Percentiles rank a stretch among this genome's conserved stretches.
phyloP scores from a whole-genome alignment of 2,113 vertebrate genomes.

The pig (Sus scrofa) region DNA sequence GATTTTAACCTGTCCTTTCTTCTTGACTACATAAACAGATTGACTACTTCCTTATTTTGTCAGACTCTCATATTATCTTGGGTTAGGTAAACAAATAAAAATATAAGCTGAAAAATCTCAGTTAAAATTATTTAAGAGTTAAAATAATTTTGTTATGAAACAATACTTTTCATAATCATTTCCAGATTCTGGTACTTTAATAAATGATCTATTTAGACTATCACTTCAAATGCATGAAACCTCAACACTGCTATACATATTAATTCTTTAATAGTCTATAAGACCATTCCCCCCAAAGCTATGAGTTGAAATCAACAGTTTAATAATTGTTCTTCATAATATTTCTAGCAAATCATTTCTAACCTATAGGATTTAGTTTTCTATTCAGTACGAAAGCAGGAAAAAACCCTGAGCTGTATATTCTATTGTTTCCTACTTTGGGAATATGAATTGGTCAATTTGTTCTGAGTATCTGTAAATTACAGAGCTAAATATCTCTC shows the following conservation, averaged over 20 bases:
- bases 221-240: not conserved
- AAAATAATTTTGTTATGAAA: not conserved
- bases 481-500: conserved; percentile 27
- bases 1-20: not conserved
- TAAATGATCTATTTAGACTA: not conserved
- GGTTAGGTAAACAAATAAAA: not conserved
- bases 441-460: not conserved
- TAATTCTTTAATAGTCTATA: not conserved
- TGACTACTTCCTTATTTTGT: not conserved
- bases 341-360: not conserved
- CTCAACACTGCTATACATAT: not conserved
- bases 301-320: not conserved
- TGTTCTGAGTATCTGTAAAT: not conserved
- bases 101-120: not conserved
- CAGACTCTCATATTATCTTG: not conserved
- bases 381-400: not conserved
- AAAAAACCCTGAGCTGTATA: not conserved
- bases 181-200: not conserved
- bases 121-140: not conserved
- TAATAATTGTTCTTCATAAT: not conserved
- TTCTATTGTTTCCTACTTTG: not conserved
- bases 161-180: not conserved
- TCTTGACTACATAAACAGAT: not conserved
- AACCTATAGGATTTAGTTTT: not conserved
- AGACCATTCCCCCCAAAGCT: not conserved